Evolutionary conservation across 1,140 invertebrate species (phyloP).

Genomic region (Plutomurus gul): DNA sequence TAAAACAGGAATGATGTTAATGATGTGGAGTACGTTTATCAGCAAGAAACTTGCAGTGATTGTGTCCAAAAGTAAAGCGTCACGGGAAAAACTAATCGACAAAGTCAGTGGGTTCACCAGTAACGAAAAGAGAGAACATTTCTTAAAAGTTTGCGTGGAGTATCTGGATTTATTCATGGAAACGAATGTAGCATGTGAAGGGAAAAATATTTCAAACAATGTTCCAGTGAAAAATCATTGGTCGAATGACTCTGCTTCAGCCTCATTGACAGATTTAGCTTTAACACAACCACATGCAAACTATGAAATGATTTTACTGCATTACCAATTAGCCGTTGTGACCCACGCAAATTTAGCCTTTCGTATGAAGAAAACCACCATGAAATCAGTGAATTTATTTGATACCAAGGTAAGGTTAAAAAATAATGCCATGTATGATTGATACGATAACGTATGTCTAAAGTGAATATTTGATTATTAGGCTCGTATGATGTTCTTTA

Average conservation of each 20-base stretch:
- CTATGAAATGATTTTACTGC: conserved; percentile 74
- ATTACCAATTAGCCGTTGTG: conserved; percentile 74
- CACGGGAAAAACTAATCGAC: conserved; percentile 79
- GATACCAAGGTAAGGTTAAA: conserved; percentile 66
- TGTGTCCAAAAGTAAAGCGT: conserved; percentile 76
- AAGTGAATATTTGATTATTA: not conserved
- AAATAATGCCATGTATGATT: not conserved
- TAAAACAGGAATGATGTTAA: conserved; percentile 69
- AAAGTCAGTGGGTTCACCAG: conserved; percentile 79
- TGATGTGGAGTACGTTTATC: conserved; percentile 75
- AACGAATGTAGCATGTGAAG: conserved; percentile 58
- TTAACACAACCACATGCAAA: conserved; percentile 74
- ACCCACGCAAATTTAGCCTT: conserved; percentile 79
- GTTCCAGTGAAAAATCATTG: conserved; percentile 55
- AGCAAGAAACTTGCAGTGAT: conserved; percentile 41
- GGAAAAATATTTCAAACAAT: conserved; percentile 56
- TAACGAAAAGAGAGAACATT: conserved; percentile 77
- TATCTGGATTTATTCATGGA: conserved; percentile 79
- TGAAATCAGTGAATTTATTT: conserved; percentile 73
- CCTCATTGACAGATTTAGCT: conserved; percentile 74
- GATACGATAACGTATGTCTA: not conserved
- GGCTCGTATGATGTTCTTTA: conserved; percentile 49
- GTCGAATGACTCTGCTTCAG: conserved; percentile 57
- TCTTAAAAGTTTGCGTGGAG: conserved; percentile 69
- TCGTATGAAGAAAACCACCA: conserved; percentile 72